phyloP scores from a whole-genome alignment of 2,797 vertebrate genomes.

The Forpus xanthops region DNA sequence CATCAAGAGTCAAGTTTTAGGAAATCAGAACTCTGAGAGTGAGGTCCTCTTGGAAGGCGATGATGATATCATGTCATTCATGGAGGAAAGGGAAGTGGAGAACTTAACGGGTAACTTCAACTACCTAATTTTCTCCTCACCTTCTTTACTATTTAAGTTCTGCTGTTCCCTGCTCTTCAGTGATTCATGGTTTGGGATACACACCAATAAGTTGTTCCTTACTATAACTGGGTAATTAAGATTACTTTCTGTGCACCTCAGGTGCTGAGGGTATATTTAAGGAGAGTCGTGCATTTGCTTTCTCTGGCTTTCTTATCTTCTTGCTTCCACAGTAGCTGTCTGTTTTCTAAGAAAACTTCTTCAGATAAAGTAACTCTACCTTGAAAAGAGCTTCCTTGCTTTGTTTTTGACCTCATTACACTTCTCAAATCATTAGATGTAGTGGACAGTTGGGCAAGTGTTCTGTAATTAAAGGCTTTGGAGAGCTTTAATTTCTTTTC shows the following conservation, averaged over 20 bases:
- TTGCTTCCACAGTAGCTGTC: not conserved
- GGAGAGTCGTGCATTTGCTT: not conserved
- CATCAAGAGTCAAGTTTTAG: conserved; percentile 90
- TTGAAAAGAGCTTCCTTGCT: not conserved
- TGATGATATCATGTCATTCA: conserved; percentile 91
- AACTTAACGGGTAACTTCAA: conserved; percentile 88
- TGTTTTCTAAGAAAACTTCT: not conserved
- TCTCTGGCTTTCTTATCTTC: not conserved
- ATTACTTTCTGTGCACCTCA: conserved; percentile 16
- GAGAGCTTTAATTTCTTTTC: not conserved
- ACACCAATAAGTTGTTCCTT: not conserved
- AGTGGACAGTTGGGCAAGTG: not conserved
- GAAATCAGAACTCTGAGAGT: conserved; percentile 92
- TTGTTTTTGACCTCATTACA: not conserved
- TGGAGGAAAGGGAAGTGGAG: conserved; percentile 97
- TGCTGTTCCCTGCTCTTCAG: not conserved
- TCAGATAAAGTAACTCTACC: not conserved
- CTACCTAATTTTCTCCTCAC: conserved; percentile 38
- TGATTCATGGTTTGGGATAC: not conserved
- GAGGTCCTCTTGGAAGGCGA: conserved; percentile 89
- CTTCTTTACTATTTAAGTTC: not conserved
- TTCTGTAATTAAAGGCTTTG: conserved; percentile 24
- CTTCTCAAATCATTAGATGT: not conserved
- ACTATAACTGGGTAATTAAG: not conserved
- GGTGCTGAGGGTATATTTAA: not conserved